Conservation (phyloP, 1,140 invertebrate genomes). For the Melitaea cinxia region DNA sequence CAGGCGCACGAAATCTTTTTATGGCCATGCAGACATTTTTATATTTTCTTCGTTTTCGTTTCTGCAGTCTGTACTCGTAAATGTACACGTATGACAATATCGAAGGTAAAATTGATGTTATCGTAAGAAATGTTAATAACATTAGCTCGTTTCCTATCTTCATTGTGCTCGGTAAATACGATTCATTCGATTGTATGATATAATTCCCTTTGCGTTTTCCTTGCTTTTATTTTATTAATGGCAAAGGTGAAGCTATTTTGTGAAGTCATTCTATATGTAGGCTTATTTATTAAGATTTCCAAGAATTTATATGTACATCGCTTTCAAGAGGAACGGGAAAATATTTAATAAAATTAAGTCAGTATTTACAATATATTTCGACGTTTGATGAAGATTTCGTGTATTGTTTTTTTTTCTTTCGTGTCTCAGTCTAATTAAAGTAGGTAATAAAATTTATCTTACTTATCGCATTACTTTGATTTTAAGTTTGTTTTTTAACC, state of each 20-base stretch:
- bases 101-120: slow-evolving; percentile 52
- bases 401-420: too few species aligned
- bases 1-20: too few species aligned
- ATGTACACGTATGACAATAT: slow-evolving; percentile 28
- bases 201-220: slow-evolving; percentile 42
- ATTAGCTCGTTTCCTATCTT: slow-evolving; percentile 56
- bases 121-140: slow-evolving; percentile 54
- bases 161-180: slow-evolving; percentile 51
- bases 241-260: slow-evolving; percentile 7
- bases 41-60: too few species aligned
- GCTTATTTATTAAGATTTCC: slow-evolving; percentile 1
- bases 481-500: too few species aligned
- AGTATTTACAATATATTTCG: too few species aligned
- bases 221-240: slow-evolving; percentile 36
- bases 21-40: too few species aligned
- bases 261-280: slow-evolving; percentile 4
- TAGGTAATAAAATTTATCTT: too few species aligned
- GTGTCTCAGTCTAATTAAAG: too few species aligned
- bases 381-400: too few species aligned
- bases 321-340: neutral
- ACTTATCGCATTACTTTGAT: too few species aligned
- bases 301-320: too few species aligned
- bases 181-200: slow-evolving; percentile 45
- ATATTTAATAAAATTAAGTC: too few species aligned
- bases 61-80: slow-evolving; percentile 12